Percentiles rank a stretch among this genome's conserved stretches.
Conservation (phyloP, 1,140 invertebrate species). For the Telenomus remus region DNA sequence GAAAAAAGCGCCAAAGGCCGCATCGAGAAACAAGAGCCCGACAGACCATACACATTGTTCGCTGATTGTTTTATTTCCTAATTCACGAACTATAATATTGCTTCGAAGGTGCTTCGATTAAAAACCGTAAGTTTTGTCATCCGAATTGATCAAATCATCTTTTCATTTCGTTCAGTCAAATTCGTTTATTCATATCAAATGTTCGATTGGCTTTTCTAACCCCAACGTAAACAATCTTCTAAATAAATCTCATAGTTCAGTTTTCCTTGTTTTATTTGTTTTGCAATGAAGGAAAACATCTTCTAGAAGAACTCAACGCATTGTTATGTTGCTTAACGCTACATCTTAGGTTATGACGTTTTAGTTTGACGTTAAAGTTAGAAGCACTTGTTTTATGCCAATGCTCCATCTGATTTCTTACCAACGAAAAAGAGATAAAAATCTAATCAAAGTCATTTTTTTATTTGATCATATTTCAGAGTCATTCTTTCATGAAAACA, state of each 20-base stretch:
- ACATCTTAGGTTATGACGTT: too few species aligned
- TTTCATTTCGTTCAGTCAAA: neutral
- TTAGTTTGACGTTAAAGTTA: too few species aligned
- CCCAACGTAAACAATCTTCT: conserved; percentile 1
- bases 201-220: neutral
- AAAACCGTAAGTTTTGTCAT: neutral
- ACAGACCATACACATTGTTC: neutral
- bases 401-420: too few species aligned
- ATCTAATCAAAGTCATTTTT: too few species aligned
- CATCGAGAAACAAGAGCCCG: too few species aligned
- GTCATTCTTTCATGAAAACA: too few species aligned
- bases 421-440: too few species aligned
- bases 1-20: neutral
- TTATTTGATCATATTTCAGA: too few species aligned
- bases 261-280: neutral
- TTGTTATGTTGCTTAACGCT: too few species aligned
- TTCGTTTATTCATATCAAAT: neutral
- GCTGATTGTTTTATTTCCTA: neutral
- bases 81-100: neutral
- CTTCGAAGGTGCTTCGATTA: neutral
- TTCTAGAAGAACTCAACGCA: too few species aligned
- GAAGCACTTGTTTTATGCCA: too few species aligned
- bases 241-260: neutral
- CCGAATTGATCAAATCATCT: neutral
- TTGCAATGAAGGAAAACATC: too few species aligned